Evolutionary conservation across 1,140 invertebrate species (phyloP).

Genomic region (Pissodes strobi): DNA sequence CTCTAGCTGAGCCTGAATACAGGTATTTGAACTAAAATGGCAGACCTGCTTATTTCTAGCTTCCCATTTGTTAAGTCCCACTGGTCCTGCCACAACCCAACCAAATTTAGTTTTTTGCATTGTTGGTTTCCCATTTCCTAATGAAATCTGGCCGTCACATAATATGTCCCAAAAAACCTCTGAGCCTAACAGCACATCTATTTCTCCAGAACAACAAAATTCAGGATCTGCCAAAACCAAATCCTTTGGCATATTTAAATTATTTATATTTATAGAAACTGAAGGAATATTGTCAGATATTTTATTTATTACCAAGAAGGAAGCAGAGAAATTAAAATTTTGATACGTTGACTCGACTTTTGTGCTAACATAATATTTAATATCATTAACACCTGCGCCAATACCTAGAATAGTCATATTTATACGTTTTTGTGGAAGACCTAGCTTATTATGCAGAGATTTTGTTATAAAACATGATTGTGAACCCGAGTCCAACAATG

Average conservation of each 20-base stretch:
- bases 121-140: conserved; percentile 36
- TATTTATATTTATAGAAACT: too few species aligned
- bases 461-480: background rate
- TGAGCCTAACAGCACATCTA: conserved; percentile 43
- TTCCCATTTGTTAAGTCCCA: background rate
- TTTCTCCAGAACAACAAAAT: conserved; percentile 27
- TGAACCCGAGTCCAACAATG: background rate
- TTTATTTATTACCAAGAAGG: too few species aligned
- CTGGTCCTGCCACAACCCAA: conserved; percentile 39
- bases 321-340: too few species aligned
- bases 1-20: too few species aligned
- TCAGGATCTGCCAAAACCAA: conserved; percentile 23
- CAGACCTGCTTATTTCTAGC: too few species aligned
- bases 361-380: background rate
- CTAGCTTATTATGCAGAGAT: background rate
- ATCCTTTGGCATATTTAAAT: background rate
- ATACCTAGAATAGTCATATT: conserved; percentile 8
- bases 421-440: background rate
- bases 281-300: too few species aligned
- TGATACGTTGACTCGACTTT: too few species aligned
- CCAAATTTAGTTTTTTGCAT: conserved; percentile 47
- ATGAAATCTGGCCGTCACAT: conserved; percentile 32
- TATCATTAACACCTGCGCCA: background rate
- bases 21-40: too few species aligned
- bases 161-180: conserved; percentile 31